Evolutionary conservation across 2,888 invertebrate species (phyloP), one percentile per base, ranked within the genome.

Genomic region (Dryocosmus kuriphilus): DNA sequence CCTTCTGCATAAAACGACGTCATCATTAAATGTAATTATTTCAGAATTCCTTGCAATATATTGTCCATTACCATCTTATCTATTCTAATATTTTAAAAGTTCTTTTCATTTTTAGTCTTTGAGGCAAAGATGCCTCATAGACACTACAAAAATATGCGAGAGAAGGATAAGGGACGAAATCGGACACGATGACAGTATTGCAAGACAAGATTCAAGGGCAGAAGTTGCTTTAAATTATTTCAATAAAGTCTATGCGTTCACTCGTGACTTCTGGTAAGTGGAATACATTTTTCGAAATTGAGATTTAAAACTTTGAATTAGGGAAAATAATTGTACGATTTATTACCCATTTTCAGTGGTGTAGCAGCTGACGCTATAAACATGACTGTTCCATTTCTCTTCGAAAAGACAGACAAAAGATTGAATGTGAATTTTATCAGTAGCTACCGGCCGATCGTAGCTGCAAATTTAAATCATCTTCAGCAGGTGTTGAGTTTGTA

Each of bases 201-300:
- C 73, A 57, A 87, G 87, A 62, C 82, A 83, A 35, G 82, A 88
- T 57, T 76, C 46, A 3, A 86, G 87, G 57, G 89, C 90, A 2
- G 74, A 79, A 3, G 80, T 79, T 73, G 89, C 88, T 55, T 88
- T 91, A 19, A 79, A 83, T 16, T 85, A 85, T 75, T 90, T 91
- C 9, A 87, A 91, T 67, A 73, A 85, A 16, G 84, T 90, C 55
- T 91, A 90, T 77, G 80, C 74, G 16, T 89, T 85, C 55, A 83
- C 89, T 0, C 86, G 90, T 38, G 88, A 90, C 73, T 81, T 88
- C 67, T 89, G 89, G 90, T 87, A 55, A 14, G 32, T 35, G 24
- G 11, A 65, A 38, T 61, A 19, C 32, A 62, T 11, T 41, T 51
- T 22, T 27, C 32, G 27, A 22, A 27, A 19, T 19, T 46, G 30